Evolutionary conservation across 2,113 vertebrate genomes (phyloP).

Genomic region (Heterotis niloticus): DNA sequence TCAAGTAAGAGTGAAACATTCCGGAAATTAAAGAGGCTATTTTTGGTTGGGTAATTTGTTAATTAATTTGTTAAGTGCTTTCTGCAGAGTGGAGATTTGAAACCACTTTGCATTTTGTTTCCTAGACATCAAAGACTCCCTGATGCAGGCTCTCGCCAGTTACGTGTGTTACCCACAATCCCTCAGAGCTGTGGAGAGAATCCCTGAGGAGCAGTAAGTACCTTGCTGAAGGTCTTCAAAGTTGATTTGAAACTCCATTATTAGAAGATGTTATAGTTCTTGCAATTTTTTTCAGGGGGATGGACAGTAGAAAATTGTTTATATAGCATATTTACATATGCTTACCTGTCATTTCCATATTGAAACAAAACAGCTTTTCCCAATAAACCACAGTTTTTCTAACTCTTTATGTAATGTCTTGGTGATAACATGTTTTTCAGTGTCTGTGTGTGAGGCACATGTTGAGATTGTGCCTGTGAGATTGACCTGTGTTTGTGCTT

Average conservation of each 20-base stretch:
- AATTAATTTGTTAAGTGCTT: not conserved
- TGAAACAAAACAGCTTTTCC: too few species aligned
- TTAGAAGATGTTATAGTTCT: not conserved
- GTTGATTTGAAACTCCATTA: not conserved
- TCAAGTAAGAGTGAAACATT: too few species aligned
- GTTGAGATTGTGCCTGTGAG: not conserved
- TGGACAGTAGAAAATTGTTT: too few species aligned
- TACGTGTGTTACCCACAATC: slow-evolving; percentile 97
- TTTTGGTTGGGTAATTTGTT: not conserved
- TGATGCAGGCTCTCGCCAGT: slow-evolving; percentile 97
- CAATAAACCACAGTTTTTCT: too few species aligned
- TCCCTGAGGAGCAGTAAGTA: slow-evolving; percentile 94
- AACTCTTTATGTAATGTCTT: too few species aligned
- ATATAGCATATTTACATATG: too few species aligned
- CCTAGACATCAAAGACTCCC: slow-evolving; percentile 92
- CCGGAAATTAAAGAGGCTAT: too few species aligned
- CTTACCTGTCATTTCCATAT: too few species aligned
- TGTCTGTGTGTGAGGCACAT: too few species aligned
- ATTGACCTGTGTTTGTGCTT: slow-evolving; percentile 2
- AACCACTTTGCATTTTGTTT: slow-evolving; percentile 25
- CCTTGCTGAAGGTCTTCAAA: not conserved
- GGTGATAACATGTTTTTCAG: not conserved
- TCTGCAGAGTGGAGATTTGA: too few species aligned
- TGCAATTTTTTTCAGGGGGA: not conserved
- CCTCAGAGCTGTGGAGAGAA: slow-evolving; percentile 88